Evolutionary conservation across 2,113 vertebrate species (phyloP), one percentile per base, ranked within the genome.

Genomic region (Collichthys lucidus): DNA sequence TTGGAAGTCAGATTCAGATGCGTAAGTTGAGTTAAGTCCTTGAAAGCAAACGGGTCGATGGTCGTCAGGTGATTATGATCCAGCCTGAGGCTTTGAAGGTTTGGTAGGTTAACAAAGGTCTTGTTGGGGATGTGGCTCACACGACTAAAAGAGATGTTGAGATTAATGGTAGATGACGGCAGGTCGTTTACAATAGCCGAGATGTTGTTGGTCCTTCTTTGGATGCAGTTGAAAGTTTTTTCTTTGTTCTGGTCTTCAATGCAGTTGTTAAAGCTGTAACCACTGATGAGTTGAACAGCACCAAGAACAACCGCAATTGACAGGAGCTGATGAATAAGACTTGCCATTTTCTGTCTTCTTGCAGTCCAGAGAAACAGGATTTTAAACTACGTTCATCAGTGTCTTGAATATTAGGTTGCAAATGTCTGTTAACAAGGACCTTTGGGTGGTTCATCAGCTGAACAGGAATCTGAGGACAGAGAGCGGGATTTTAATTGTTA

Each of bases 221-320:
- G 71, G 46, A 88, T 42, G 75, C 96, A 97, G 1, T 49, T 88
- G 80, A 95, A 96, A 29, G 0, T 46, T 5, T 31, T 55, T 19
- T 53, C 11, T 0, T 59, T 10, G 56, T 42, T 4, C 0, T 60
- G 35, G 0, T 40, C 60, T 69, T 93, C 92, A 26, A 96, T 95
- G 84, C 96, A 97, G 90, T 96, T 96, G 0, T 55, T 81, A 82
- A 93, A 97, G 76, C 95, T 95, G 46, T 96, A 97, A 17, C 92
- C 67, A 0, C 44, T 8, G 57, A 80, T 70, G 5, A 57, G 56
- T 0, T 86, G 89, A 61, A 89, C n/a, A 15, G 88, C 42, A 16
- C 82, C 49, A 15, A 92, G 61, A 19, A 83, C 26, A 80, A 80
- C 11, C 22, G 64, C 16, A 5, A 74, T 40, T 42, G 72, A 62